Conservation (phyloP, 2,113 vertebrate genomes). For the Petroica traversi region DNA sequence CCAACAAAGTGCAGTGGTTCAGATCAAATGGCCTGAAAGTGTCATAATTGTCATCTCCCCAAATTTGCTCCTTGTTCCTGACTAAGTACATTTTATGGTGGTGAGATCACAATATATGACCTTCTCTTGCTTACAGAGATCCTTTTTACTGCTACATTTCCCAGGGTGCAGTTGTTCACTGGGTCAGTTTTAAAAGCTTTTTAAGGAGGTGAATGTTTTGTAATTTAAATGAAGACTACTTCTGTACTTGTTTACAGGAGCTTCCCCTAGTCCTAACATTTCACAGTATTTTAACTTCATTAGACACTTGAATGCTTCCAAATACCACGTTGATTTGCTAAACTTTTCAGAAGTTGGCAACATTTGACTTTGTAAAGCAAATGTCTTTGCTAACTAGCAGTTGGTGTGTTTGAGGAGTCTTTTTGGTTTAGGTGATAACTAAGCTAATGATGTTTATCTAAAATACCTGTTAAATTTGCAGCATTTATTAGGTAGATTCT, state of each 20-base stretch:
- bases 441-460: slow-evolving; percentile 50
- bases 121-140: slow-evolving; percentile 10
- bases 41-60: slow-evolving; percentile 22
- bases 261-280: slow-evolving; percentile 41
- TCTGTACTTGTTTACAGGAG: slow-evolving; percentile 66
- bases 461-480: slow-evolving; percentile 60
- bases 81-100: background rate
- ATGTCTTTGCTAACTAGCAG: slow-evolving; percentile 52
- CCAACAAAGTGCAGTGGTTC: slow-evolving; percentile 53
- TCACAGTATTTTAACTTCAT: slow-evolving; percentile 62
- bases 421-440: slow-evolving; percentile 59
- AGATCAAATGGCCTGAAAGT: slow-evolving; percentile 26
- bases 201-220: slow-evolving; percentile 61
- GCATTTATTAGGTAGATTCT: slow-evolving; percentile 56
- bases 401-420: slow-evolving; percentile 53
- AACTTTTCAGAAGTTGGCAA: slow-evolving; percentile 46
- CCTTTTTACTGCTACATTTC: slow-evolving; percentile 45
- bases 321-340: slow-evolving; percentile 50
- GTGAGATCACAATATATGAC: slow-evolving; percentile 21
- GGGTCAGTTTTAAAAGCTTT: slow-evolving; percentile 68
- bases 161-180: slow-evolving; percentile 33
- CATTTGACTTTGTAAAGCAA: slow-evolving; percentile 50
- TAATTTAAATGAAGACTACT: slow-evolving; percentile 60
- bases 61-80: slow-evolving; percentile 12
- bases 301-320: slow-evolving; percentile 62